Evolutionary conservation across 2,797 vertebrate genomes (phyloP), one percentile per base, ranked within the genome.

Genomic region (Falco biarmicus): DNA sequence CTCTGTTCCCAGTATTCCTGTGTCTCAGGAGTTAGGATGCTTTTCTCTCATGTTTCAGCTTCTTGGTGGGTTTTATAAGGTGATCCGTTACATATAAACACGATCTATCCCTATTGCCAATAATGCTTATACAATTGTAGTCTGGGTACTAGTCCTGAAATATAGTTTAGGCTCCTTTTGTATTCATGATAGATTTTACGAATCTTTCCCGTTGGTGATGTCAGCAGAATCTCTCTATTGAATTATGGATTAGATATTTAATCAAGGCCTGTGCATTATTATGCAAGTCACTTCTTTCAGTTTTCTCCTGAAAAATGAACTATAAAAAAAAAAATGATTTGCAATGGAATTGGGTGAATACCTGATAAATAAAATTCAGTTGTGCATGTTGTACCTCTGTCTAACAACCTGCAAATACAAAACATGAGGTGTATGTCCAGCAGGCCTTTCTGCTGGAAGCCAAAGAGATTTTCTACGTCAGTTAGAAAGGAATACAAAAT

Each of bases 211-310:
- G n/a, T 93, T 94, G 93, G 90, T 97, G 93, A 96, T 97, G 94
- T 97, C 97, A 98, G 96, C 96, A 98, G 87, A 97, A 94, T 88
- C 73, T 97, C 86, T 93, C 93, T 97, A 10, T 91, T 98, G 95
- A 97, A 95, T 98, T 97, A 97, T 97, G 94, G 97, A 97, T 98
- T 97, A 96, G 88, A 90, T 96, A 56, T 96, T 98, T 98, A 97
- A 97, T 98, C 96, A 96, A 95, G 89, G 61, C 83, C 65, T 57
- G 6, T 47, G 61, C 29, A 13, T 96, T 95, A 88, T 95, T 97
- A 87, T 69, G 89, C 47, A 80, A 78, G 76, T 89, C 73, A 41
- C 56, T 91, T 94, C 78, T 91, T 85, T 63, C 96, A 84, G 68
- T 96, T 97, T 96, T 79, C 78, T 61, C 51, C 66, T 83, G 91